A percentile compares a stretch with the other conserved stretches of the same genome.
Conservation (phyloP, 1,140 invertebrate genomes). For the Drosophila arizonae region DNA sequence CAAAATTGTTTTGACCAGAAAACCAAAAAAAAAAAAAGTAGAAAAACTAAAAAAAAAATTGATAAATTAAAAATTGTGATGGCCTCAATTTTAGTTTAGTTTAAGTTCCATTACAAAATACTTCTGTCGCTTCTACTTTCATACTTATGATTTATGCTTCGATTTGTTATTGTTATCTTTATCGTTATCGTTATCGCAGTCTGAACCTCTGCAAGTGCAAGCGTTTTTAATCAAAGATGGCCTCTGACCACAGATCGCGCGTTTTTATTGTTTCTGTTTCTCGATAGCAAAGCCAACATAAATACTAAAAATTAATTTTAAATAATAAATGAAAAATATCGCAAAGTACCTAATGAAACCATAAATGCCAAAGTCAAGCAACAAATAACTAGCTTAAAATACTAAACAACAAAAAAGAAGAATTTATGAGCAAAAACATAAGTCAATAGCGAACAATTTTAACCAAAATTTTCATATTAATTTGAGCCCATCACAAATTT, state of each 20-base stretch:
- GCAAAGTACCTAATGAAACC: slow-evolving; percentile 22
- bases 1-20: slow-evolving; percentile 46
- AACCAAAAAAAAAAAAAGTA: slow-evolving; percentile 16
- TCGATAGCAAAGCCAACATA: slow-evolving; percentile 31
- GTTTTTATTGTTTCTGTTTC: slow-evolving; percentile 55
- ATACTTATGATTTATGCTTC: slow-evolving; percentile 24
- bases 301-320: slow-evolving; percentile 18
- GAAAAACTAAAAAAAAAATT: slow-evolving; percentile 45
- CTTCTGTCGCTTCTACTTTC: slow-evolving; percentile 59
- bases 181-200: slow-evolving; percentile 35
- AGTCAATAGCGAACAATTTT: slow-evolving; percentile 13
- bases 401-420: slow-evolving; percentile 5
- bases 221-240: slow-evolving; percentile 83
- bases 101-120: slow-evolving; percentile 67
- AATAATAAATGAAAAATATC: slow-evolving; percentile 9
- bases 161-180: slow-evolving; percentile 29
- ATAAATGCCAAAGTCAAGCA: slow-evolving; percentile 33
- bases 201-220: slow-evolving; percentile 65
- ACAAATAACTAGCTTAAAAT: slow-evolving; percentile 25
- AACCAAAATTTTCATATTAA: slow-evolving; percentile 26
- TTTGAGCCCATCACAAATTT: slow-evolving; percentile 82
- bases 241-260: slow-evolving; percentile 28
- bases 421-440: neutral
- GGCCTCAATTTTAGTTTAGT: slow-evolving; percentile 79
- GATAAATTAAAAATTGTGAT: slow-evolving; percentile 82